Evolutionary conservation across 1,140 invertebrate genomes (phyloP), one percentile per base, ranked within the genome.

Genomic region (Coptotermes formosanus): DNA sequence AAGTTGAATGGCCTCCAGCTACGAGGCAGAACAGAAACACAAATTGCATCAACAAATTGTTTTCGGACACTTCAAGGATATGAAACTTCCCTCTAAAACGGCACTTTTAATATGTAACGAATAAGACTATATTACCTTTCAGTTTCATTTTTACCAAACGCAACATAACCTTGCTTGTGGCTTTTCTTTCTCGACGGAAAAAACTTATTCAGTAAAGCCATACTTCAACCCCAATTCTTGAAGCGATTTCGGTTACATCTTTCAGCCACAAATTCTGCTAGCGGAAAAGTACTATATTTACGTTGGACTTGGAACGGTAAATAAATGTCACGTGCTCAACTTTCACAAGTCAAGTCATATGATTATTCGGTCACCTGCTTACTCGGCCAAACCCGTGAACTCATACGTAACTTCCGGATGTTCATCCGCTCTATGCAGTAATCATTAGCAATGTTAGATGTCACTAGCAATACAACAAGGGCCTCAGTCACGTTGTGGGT

Each of bases 1-100:
- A 94, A 93, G 87, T 91, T 90, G 88, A 93, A 92, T 2, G 87
- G 87, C 87, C 89, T 90, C 87, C 92, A 91, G 87, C 89, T 89
- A 55, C 12, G n/a, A 43, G 55, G n/a, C 25, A 75, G n/a, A 75
- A 75, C 25, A 75, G n/a, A 75, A 75, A 30, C n/a, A n/a, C 3
- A 30, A 75, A 16, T 8, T 23, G 19, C 59, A 21, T 19, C 1
- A 21, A 6, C 12, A 23, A 6, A 25, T 75, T 75, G 64, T 75
- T 30, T 75, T 59, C 25, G 7, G n/a, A 75, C 2, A 7, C n/a
- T 16, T 75, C 14, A 30, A 25, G n/a, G 7, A 75, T 12, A 16
- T 75, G 25, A 30, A n/a, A 12, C 7, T 55, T 55, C 19, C 52
- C 52, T 21, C 16, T 19, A 30, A 0, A 75, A 30, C n/a, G 9